A percentile compares a stretch with the other conserved stretches of the same genome.
These are phyloP conservation scores for Drosophila antonietae DNA, from an alignment of 2,888 invertebrate species.

Conservation along the genomic window DNA sequence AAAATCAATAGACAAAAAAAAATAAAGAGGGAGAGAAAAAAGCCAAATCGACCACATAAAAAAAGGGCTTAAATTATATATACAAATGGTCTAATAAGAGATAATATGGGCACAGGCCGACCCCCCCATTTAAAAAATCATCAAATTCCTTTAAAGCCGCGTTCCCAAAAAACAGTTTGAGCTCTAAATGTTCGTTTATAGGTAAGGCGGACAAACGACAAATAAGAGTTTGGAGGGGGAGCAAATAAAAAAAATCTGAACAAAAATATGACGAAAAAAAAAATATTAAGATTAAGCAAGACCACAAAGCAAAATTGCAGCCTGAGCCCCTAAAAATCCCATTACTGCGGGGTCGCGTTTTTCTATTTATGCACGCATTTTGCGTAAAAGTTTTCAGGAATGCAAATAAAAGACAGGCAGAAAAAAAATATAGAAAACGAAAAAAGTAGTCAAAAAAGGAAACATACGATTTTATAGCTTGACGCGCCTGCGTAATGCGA, in stretches of 20 bases:
- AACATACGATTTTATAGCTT: conserved; percentile 30
- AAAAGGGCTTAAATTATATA: conserved; percentile 1
- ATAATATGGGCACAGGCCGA: conserved; percentile 12
- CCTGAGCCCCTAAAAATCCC: conserved; percentile 22
- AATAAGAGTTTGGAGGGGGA: not conserved
- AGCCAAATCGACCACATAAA: conserved; percentile 1
- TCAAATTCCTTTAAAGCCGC: conserved; percentile 65
- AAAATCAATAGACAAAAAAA: conserved; percentile 9
- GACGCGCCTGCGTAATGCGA: conserved; percentile 40
- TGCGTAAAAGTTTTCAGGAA: conserved; percentile 67
- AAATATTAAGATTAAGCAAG: conserved; percentile 13
- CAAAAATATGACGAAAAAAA: conserved; percentile 11
- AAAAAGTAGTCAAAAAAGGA: conserved; percentile 34
- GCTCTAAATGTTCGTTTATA: conserved; percentile 70
- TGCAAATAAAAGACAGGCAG: conserved; percentile 59
- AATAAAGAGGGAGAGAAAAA: conserved; percentile 2
- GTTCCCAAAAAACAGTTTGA: conserved; percentile 67
- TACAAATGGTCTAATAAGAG: too few species aligned
- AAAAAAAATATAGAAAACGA: conserved; percentile 3
- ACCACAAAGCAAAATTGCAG: conserved; percentile 31
- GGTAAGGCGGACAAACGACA: conserved; percentile 53
- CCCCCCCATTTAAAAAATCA: conserved; percentile 78
- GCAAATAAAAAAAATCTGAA: not conserved
- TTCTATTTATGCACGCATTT: conserved; percentile 15
- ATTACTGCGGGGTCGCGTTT: conserved; percentile 34